Percentiles rank a stretch among this genome's conserved stretches.
These are phyloP conservation scores for Noctuana brunneofusca DNA, from an alignment of 2,888 invertebrate species.

Conservation along the genomic window DNA sequence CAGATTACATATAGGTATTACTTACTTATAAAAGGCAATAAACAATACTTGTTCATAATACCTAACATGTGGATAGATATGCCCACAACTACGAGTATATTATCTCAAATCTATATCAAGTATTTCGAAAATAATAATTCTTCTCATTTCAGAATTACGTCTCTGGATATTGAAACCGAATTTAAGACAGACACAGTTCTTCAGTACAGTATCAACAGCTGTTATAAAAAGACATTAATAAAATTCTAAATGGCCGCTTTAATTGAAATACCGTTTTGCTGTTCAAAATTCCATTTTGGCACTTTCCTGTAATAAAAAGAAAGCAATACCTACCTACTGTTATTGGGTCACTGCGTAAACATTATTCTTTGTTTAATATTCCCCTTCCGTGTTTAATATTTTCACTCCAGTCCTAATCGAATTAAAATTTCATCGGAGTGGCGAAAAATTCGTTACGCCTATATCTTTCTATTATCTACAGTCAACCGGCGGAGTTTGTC, in stretches of 20 bases:
- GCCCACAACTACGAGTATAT: too few species aligned
- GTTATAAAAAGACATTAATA: background rate
- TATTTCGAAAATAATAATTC: too few species aligned
- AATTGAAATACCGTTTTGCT: background rate
- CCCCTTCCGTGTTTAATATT: constrained; percentile 45
- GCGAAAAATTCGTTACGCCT: constrained; percentile 41
- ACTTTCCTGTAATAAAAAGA: background rate
- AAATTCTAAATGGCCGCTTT: background rate
- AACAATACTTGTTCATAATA: too few species aligned
- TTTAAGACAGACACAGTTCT: too few species aligned
- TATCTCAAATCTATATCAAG: too few species aligned
- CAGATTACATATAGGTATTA: too few species aligned
- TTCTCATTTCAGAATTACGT: too few species aligned
- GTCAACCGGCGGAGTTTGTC: background rate
- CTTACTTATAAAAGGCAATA: too few species aligned
- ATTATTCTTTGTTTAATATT: constrained; percentile 35
- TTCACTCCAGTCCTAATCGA: constrained; percentile 53
- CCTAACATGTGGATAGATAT: too few species aligned
- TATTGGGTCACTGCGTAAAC: constrained; percentile 17
- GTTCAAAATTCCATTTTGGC: background rate
- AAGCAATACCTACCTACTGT: constrained; percentile 2
- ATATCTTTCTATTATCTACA: constrained; percentile 20
- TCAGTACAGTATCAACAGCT: background rate
- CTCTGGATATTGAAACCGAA: too few species aligned
- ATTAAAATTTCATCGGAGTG: constrained; percentile 58